These are phyloP conservation scores for Galerucella nymphaeae DNA, from an alignment of 2,888 invertebrate genomes.

Conservation along the genomic window DNA sequence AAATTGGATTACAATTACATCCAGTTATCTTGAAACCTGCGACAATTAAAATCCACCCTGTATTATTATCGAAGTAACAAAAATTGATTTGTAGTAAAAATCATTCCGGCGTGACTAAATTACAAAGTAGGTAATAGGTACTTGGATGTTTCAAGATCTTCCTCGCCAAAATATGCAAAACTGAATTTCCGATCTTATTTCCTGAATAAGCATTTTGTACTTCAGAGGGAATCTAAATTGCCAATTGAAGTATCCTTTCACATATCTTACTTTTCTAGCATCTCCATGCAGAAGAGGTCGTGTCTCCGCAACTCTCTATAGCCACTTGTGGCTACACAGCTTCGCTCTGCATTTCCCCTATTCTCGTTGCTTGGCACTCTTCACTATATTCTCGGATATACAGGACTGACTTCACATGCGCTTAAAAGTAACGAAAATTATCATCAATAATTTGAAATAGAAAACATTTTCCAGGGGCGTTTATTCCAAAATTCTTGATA, in stretches of 20 bases:
- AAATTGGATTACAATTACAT: slow-evolving; percentile 33
- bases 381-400: background rate
- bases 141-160: slow-evolving; percentile 22
- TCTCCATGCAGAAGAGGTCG: slow-evolving; percentile 41
- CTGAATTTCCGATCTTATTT: slow-evolving; percentile 35
- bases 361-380: slow-evolving; percentile 44
- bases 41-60: background rate
- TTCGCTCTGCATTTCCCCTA: slow-evolving; percentile 48
- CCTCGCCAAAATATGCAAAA: slow-evolving; percentile 32
- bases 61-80: background rate
- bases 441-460: too few relatives aligned
- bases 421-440: too few relatives aligned
- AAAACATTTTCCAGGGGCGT: too few relatives aligned
- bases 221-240: slow-evolving; percentile 36
- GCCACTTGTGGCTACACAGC: slow-evolving; percentile 61
- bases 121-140: slow-evolving; percentile 26
- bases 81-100: slow-evolving; percentile 15
- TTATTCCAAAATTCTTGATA: too few relatives aligned
- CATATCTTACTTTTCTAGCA: slow-evolving; percentile 37
- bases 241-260: slow-evolving; percentile 32
- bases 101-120: slow-evolving; percentile 22
- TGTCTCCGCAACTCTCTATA: slow-evolving; percentile 57
- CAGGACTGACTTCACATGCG: background rate
- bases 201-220: slow-evolving; percentile 36
- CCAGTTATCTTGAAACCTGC: slow-evolving; percentile 12